Evolutionary conservation across 1,140 invertebrate species (phyloP), one percentile per base, ranked within the genome.

Genomic region (Drosophila azteca): DNA sequence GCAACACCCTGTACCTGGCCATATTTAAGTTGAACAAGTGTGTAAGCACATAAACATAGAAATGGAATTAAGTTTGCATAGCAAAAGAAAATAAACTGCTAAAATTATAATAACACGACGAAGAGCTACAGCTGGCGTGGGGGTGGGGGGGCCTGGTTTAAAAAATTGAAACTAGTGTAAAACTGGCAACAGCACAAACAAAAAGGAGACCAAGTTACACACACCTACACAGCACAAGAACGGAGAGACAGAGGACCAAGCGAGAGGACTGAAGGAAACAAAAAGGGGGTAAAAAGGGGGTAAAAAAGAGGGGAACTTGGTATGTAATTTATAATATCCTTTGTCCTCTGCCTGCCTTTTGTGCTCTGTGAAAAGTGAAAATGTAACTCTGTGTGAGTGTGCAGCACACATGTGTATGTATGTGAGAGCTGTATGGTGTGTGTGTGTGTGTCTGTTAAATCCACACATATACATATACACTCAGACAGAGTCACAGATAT

Each of bases 41-140:
- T 75, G 90, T 90, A 90, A 90, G 88, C 90, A 90, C 79, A 90
- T 90, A 90, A 90, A 90, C 84, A 90, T 80, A 73, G 59, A 83
- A 90, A 90, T 90, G 84, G 89, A 90, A 90, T 90, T 90, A 90
- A 89, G 89, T 90, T 90, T 83, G 88, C 77, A 88, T 88, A 90
- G 76, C 88, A 90, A 80, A 77, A 74, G 72, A 80, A 87, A 79
- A 88, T 88, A 88, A 90, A 87, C 79, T 89, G 75, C 70, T 77
- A 76, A 79, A 89, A 89, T 89, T 85, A 90, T 88, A 90, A 89
- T 78, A 89, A 90, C 81, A 82, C 72, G 72, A 39, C 43, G 31
- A 43, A 35, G 39, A 39, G 26, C 24, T 5, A 3, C 35, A 45
- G 44, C 17, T n/a, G n/a, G n/a, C n/a, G n/a, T n/a, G n/a, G n/a